Evolutionary conservation across 2,113 vertebrate species (phyloP), one percentile per base, ranked within the genome.

Genomic region (Ranitomeya variabilis): DNA sequence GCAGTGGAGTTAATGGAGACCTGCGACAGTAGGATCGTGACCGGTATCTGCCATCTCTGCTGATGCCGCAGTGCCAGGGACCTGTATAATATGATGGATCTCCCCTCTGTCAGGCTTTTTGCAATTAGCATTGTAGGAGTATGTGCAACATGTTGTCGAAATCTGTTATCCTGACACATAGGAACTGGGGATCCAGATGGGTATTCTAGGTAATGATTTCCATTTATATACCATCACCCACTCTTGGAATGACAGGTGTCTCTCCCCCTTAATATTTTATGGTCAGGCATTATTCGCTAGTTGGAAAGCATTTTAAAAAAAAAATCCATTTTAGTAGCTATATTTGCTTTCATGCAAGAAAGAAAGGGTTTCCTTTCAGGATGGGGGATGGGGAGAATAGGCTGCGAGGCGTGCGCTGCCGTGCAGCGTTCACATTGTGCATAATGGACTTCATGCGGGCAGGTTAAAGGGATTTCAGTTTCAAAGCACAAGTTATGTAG

Each of bases 131-230:
- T 54, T 54, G 37, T 67, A 55, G 83, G 82, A 69, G 64, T 54
- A 54, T 18, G 67, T 67, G 66, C 64, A 26, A 85, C 59, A 67
- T 80, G 52, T 62, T 90, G 84, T 79, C n/a, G 21, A 0, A 37
- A 57, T 85, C 66, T 79, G 82, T 89, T 83, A 84, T 89, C 31
- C 7, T 64, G 84, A 80, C 76, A 64, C 45, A 31, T 37, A 37
- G 76, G 52, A 52, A 76, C 60, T 66, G 67, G 73, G 66, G 7
- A 60, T 85, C 54, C 78, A 80, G 79, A 80, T 80, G 79, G 79
- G 54, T 9, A 80, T 60, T 31, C 6, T 60, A 80, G 79, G 79
- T 80, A 37, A 80, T 18, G 55, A 60, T 64, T 45, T 82, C 80
- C 80, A 82, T 82, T 82, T 64, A 51, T 82, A 45, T 64, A 13